These are phyloP conservation scores for Lophotriccus pileatus DNA, from an alignment of 2,797 vertebrate species.

Conservation along the genomic window DNA sequence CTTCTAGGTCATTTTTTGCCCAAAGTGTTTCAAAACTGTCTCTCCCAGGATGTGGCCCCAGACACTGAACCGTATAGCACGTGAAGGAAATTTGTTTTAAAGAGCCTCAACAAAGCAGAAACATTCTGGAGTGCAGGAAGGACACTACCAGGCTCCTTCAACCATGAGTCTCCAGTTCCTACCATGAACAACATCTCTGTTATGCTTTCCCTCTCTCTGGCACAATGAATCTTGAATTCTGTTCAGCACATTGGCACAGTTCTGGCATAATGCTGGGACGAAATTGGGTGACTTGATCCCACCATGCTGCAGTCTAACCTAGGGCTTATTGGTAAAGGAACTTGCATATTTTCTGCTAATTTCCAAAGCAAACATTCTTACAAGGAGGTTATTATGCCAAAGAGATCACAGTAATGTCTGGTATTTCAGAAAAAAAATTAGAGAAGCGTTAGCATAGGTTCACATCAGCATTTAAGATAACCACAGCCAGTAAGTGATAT, in stretches of 20 bases:
- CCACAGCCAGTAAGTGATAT: background rate
- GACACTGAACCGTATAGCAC: background rate
- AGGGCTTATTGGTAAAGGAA: background rate
- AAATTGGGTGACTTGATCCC: background rate
- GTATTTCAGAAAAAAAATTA: background rate
- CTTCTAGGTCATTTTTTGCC: background rate
- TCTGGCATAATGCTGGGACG: background rate
- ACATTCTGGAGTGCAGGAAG: background rate
- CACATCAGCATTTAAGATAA: background rate
- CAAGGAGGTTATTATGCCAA: background rate
- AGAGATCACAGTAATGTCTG: background rate
- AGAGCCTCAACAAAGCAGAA: background rate
- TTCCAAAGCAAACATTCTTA: background rate
- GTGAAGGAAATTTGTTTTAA: background rate
- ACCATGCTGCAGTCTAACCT: background rate
- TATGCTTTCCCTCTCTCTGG: background rate
- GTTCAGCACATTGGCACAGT: background rate
- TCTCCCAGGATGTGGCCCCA: background rate
- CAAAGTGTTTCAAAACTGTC: background rate
- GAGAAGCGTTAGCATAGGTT: background rate
- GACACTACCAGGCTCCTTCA: background rate
- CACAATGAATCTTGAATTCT: background rate
- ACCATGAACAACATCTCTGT: background rate
- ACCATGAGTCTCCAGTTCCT: background rate
- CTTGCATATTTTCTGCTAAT: background rate